Evolutionary conservation across 2,113 vertebrate species (phyloP).

Genomic region (Chrysochloris asiatica): DNA sequence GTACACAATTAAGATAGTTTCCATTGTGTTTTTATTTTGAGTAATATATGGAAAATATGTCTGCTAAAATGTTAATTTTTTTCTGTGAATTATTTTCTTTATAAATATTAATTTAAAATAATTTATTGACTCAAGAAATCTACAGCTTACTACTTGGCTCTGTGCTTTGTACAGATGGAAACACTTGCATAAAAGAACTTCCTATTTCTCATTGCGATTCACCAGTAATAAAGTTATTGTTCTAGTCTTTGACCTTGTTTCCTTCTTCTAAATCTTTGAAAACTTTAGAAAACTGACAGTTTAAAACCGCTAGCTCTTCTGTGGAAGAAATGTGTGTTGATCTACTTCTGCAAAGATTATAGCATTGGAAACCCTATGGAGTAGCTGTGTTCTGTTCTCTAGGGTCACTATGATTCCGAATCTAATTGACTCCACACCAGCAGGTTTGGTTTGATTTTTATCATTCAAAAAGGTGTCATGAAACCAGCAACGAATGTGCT

Average conservation of each 20-base stretch:
- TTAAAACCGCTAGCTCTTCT: not conserved
- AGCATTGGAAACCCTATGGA: not conserved
- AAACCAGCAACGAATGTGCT: not conserved
- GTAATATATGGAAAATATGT: not conserved
- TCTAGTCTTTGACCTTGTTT: not conserved
- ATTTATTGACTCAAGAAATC: constrained; percentile 5
- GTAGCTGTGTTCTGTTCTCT: not conserved
- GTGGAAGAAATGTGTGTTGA: not conserved
- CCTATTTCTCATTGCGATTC: not conserved
- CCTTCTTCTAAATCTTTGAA: not conserved
- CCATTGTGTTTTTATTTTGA: not conserved
- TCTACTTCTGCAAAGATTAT: not conserved
- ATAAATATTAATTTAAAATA: constrained; percentile 37
- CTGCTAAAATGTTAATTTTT: not conserved
- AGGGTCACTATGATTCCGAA: not conserved
- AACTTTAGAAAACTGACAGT: not conserved
- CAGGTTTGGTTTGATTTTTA: not conserved
- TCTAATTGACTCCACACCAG: not conserved
- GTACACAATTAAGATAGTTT: not conserved
- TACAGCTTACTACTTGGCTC: not conserved
- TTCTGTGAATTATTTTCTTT: constrained; percentile 24
- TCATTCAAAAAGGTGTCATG: not conserved
- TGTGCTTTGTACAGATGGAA: not conserved
- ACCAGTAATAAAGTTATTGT: not conserved
- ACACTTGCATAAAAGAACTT: not conserved